A percentile compares a stretch with the other conserved stretches of the same genome.
Conservation (phyloP, 2,113 vertebrate species). For the Eubucco bourcierii region DNA sequence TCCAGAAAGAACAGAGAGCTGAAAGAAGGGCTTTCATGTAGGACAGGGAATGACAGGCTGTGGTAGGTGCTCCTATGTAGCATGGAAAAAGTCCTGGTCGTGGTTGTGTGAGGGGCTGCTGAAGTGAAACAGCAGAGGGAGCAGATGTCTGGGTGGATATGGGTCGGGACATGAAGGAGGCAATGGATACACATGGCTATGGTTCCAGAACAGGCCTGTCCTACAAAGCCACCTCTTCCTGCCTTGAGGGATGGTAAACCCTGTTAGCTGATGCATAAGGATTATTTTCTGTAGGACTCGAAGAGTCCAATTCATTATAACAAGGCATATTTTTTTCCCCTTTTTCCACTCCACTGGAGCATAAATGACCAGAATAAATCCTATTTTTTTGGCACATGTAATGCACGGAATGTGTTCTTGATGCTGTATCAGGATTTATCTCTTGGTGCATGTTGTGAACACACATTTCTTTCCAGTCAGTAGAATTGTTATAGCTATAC, state of each 20-base stretch:
- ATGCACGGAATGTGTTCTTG: slow-evolving; percentile 40
- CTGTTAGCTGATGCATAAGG: background rate
- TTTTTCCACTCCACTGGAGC: slow-evolving; percentile 62
- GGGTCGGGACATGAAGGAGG: background rate
- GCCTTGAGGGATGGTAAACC: background rate
- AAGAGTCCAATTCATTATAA: slow-evolving; percentile 36
- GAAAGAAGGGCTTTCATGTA: background rate
- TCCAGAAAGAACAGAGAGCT: background rate
- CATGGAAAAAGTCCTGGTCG: rapidly evolving
- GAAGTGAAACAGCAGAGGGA: rapidly evolving
- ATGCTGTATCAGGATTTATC: slow-evolving; percentile 65
- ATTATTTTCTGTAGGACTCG: slow-evolving; percentile 24
- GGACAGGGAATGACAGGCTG: background rate
- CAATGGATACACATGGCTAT: background rate
- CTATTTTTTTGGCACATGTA: slow-evolving; percentile 61
- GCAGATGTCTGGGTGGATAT: background rate
- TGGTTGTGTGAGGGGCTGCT: background rate
- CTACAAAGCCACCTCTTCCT: background rate
- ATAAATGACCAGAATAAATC: slow-evolving; percentile 69
- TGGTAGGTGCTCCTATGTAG: background rate
- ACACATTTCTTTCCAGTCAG: slow-evolving; percentile 66
- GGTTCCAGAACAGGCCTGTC: background rate
- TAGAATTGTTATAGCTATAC: slow-evolving; percentile 57
- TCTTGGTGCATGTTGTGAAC: slow-evolving; percentile 55
- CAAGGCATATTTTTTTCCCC: background rate